Conservation (phyloP, 2,113 vertebrate genomes). For the Pyrgilauda ruficollis region DNA sequence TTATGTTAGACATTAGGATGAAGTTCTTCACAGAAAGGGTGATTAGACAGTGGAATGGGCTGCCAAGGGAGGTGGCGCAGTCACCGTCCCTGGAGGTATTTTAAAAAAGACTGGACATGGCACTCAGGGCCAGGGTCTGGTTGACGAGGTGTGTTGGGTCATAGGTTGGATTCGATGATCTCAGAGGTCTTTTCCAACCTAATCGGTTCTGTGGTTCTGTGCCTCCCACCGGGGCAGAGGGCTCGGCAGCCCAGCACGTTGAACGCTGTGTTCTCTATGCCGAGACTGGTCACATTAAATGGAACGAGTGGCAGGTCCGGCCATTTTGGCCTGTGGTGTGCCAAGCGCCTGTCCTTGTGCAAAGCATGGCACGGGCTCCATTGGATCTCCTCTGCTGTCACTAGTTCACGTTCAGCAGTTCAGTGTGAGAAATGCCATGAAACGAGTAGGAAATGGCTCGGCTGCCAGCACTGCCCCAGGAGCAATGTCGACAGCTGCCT, state of each 20-base stretch:
- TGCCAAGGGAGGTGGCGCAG: not conserved
- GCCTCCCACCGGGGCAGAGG: accelerated
- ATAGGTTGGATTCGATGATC: not conserved
- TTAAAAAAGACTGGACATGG: not conserved
- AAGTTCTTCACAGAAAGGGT: not conserved
- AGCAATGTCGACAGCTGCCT: not conserved
- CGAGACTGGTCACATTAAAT: accelerated
- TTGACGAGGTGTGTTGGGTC: not conserved
- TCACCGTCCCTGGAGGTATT: not conserved
- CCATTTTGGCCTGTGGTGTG: not conserved
- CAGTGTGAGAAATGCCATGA: not conserved
- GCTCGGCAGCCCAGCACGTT: not conserved
- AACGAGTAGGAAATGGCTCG: not conserved
- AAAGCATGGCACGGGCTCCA: accelerated
- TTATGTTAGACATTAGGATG: not conserved
- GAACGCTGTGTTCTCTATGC: accelerated
- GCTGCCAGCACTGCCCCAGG: not conserved
- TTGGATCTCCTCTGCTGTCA: accelerated
- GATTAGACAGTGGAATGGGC: not conserved
- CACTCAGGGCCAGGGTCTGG: not conserved
- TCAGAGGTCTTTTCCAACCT: not conserved
- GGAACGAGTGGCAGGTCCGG: not conserved
- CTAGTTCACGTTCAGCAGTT: accelerated
- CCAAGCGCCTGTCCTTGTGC: accelerated
- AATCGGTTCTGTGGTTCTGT: not conserved